Evolutionary conservation across 2,113 vertebrate species (phyloP).

Genomic region (Albula glossodonta): DNA sequence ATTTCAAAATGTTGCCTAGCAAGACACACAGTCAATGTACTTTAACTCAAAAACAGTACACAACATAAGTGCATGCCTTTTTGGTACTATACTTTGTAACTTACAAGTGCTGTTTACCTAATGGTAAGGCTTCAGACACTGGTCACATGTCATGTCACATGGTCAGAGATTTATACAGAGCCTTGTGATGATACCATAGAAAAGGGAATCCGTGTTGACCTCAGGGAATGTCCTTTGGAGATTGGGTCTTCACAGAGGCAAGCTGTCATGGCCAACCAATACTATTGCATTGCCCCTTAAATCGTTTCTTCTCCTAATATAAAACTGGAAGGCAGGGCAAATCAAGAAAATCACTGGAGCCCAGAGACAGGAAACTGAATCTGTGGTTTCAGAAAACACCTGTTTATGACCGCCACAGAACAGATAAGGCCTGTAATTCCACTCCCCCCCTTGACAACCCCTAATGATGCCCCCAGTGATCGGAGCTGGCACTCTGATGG

Average conservation of each 20-base stretch:
- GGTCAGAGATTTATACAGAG: too few species aligned
- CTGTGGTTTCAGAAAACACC: slow-evolving; percentile 34
- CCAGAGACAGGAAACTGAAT: slow-evolving; percentile 34
- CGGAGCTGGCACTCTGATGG: slow-evolving; percentile 56
- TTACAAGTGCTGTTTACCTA: too few species aligned
- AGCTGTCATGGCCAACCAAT: not conserved
- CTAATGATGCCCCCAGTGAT: slow-evolving; percentile 73
- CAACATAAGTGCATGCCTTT: too few species aligned
- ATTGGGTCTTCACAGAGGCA: not conserved
- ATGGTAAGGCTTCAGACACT: too few species aligned
- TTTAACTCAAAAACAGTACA: too few species aligned
- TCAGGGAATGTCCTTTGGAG: not conserved
- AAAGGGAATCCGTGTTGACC: not conserved
- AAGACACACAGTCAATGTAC: too few species aligned
- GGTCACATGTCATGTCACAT: too few species aligned
- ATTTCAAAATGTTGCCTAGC: too few species aligned
- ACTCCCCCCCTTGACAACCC: not conserved
- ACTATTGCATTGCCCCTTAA: not conserved
- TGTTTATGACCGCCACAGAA: slow-evolving; percentile 24
- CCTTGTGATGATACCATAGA: not conserved
- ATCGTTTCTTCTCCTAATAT: slow-evolving; percentile 33
- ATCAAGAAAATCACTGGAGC: slow-evolving; percentile 39
- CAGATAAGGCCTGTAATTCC: slow-evolving; percentile 30
- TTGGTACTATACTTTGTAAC: too few species aligned
- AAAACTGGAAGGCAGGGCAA: slow-evolving; percentile 38